phyloP scores from a whole-genome alignment of 2,113 vertebrate species.

The Perca schrenkii region DNA sequence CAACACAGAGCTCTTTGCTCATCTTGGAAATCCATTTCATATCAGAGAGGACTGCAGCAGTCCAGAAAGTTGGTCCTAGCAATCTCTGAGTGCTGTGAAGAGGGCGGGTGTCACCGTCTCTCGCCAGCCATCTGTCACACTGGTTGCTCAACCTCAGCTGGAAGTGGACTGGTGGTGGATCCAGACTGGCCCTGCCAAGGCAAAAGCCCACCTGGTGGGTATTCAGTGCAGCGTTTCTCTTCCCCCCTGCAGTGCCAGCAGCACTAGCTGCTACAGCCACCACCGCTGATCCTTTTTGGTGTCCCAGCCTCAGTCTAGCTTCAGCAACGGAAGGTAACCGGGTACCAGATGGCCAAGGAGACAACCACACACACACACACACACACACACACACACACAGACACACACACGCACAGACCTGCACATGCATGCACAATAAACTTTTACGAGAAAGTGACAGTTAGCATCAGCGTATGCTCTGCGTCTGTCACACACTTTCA shows the following conservation, averaged over 20 bases:
- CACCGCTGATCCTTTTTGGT: slow-evolving; percentile 35
- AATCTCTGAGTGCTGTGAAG: slow-evolving; percentile 10
- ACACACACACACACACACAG: slow-evolving; percentile 35
- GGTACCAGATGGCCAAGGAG: slow-evolving; percentile 75
- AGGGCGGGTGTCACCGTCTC: slow-evolving; percentile 52
- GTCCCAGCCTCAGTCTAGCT: slow-evolving; percentile 46
- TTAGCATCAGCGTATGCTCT: slow-evolving; percentile 51
- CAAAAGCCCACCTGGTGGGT: slow-evolving; percentile 39
- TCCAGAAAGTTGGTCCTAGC: slow-evolving; percentile 43
- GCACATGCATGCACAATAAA: slow-evolving; percentile 35
- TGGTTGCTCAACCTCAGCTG: slow-evolving; percentile 64
- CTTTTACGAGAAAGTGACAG: slow-evolving; percentile 35
- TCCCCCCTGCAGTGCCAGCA: slow-evolving; percentile 39
- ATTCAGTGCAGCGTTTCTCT: slow-evolving; percentile 34
- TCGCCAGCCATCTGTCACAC: slow-evolving; percentile 73
- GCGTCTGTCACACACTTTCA: slow-evolving; percentile 24
- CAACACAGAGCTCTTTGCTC: background rate
- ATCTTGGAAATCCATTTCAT: slow-evolving; percentile 19
- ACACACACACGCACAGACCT: slow-evolving; percentile 45
- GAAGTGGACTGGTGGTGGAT: slow-evolving; percentile 43
- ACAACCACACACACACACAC: slow-evolving; percentile 61
- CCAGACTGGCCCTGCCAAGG: slow-evolving; percentile 50
- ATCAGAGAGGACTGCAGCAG: slow-evolving; percentile 17
- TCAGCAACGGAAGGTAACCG: slow-evolving; percentile 53
- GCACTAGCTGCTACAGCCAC: slow-evolving; percentile 14